Evolutionary conservation across 2,113 vertebrate genomes (phyloP).

Genomic region (Callocephalon fimbriatum): DNA sequence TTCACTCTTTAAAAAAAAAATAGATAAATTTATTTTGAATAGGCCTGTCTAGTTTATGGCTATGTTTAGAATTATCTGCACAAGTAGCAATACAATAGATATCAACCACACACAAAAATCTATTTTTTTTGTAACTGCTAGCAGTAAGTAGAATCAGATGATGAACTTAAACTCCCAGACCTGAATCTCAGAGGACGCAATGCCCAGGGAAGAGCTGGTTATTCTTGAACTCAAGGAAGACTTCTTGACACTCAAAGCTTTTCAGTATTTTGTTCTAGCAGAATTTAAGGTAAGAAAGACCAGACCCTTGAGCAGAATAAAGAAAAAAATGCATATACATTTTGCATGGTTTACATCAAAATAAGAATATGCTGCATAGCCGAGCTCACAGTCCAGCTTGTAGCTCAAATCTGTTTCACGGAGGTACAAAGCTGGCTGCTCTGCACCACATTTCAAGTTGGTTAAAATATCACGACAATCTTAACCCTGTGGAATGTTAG

Average conservation of each 20-base stretch:
- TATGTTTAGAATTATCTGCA: not conserved
- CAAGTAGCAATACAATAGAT: not conserved
- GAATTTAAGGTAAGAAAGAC: not conserved
- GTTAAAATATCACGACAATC: not conserved
- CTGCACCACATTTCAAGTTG: not conserved
- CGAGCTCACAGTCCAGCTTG: not conserved
- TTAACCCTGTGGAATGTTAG: rapidly evolving
- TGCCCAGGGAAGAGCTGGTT: not conserved
- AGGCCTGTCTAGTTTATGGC: not conserved
- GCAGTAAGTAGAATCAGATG: not conserved
- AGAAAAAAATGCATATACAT: rapidly evolving
- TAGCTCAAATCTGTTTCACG: not conserved
- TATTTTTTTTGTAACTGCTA: not conserved
- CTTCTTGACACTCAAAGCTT: not conserved
- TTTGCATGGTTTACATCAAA: not conserved
- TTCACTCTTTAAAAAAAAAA: not conserved
- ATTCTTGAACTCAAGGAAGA: not conserved
- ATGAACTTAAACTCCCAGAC: not conserved
- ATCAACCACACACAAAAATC: not conserved
- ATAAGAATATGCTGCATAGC: not conserved
- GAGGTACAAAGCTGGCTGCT: not conserved
- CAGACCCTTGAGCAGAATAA: not conserved
- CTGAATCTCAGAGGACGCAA: not conserved
- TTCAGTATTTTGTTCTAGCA: not conserved
- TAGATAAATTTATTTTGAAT: not conserved